A percentile compares a stretch with the other conserved stretches of the same genome.
Evolutionary conservation across 2,113 vertebrate genomes (phyloP).

Genomic region (Dipodomys ordii): DNA sequence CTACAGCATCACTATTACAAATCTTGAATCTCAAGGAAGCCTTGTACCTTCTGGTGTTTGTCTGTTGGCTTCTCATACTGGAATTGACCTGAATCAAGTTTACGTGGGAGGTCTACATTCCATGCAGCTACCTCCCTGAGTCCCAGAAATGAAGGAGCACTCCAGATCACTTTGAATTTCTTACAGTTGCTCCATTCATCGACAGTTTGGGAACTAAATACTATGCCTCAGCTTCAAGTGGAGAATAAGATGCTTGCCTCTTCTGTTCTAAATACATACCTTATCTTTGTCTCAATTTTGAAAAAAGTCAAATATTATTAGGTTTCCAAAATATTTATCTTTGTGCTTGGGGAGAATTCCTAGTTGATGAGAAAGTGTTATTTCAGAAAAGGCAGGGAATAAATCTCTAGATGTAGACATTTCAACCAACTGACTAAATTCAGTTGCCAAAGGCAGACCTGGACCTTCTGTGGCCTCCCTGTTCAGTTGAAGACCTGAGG

Average conservation of each 20-base stretch:
- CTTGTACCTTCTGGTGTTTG: slow-evolving; percentile 38
- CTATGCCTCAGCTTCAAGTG: neutral
- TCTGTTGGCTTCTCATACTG: neutral
- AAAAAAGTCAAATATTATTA: slow-evolving; percentile 74
- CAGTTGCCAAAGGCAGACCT: slow-evolving; percentile 61
- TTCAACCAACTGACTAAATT: slow-evolving; percentile 21
- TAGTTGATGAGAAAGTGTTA: slow-evolving; percentile 72
- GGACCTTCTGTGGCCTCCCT: slow-evolving; percentile 48
- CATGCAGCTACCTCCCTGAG: neutral
- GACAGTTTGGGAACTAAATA: slow-evolving; percentile 49
- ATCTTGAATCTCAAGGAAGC: slow-evolving; percentile 21
- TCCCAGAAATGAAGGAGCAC: neutral
- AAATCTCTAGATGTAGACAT: slow-evolving; percentile 53
- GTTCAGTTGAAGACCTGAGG: slow-evolving; percentile 57
- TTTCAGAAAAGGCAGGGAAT: slow-evolving; percentile 76
- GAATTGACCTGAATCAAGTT: neutral
- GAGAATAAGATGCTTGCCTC: slow-evolving; percentile 45
- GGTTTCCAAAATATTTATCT: slow-evolving; percentile 82
- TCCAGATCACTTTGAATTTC: neutral
- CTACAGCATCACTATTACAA: neutral
- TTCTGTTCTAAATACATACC: slow-evolving; percentile 54
- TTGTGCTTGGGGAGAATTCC: slow-evolving; percentile 66
- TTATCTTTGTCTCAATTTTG: slow-evolving; percentile 71
- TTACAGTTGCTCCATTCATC: slow-evolving; percentile 52
- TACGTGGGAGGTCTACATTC: neutral